Evolutionary conservation across 2,888 invertebrate species (phyloP), one percentile per base, ranked within the genome.

Genomic region (Drosophila tanythrix): DNA sequence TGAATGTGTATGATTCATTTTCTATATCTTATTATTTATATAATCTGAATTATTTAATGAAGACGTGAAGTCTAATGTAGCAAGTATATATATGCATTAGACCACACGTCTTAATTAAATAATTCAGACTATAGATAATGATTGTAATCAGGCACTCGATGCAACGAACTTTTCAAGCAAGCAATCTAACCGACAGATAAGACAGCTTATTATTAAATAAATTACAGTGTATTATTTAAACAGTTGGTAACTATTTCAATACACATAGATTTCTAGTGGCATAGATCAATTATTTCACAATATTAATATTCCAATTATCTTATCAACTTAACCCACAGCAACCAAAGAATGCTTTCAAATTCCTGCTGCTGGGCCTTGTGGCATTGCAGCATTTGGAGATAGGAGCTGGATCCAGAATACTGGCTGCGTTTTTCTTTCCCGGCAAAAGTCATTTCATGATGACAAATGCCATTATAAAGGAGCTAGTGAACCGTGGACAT

Each of bases 381-480:
- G 75, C 87, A 1, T 33, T 90, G 1, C 87, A 86, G 56, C 68
- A 72, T 0, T 0, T 81, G 36, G 69, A 83, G 27, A 10, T 83
- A 3, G 74, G 67, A 3, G 13, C 67, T 1, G 65, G 85, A 7
- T 89, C 92, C 0, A 88, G 93, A 15, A 94, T 94, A 15, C 74
- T 94, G 11, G 94, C 92, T 0, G 48, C 94, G 0, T 94, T 93
- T 62, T 90, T 93, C 0, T 92, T 93, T 33, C 92, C 92, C 0
- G 92, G 85, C 1, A 93, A 90, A 46, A 94, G 94, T 40, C 94
- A 94, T 69, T 93, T 92, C 27, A 91, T 93, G 62, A 93, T 94
- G 91, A 92, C 92, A 27, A 91, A 93, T 53, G 83, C 91, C 0
- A 61, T 94, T 3, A 89, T 93, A 70, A 92, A 92, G 61, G 93